Evolutionary conservation across 2,113 vertebrate genomes (phyloP).

Genomic region (Petaurus breviceps): DNA sequence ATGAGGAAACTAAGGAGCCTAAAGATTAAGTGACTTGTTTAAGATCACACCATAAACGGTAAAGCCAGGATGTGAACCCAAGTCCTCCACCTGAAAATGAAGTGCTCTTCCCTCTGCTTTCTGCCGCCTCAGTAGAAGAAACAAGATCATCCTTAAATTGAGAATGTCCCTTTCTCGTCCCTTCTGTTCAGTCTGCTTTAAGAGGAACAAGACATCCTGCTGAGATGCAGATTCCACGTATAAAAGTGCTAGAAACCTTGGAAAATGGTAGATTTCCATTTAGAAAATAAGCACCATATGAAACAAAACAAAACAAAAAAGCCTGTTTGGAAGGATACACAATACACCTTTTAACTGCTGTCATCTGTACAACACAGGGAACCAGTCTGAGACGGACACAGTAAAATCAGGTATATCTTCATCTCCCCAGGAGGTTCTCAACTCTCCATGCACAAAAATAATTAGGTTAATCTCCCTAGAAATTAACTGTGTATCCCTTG

Average conservation of each 20-base stretch:
- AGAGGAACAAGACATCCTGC: not conserved
- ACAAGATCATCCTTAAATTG: not conserved
- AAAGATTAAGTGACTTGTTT: not conserved
- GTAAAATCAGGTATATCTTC: conserved; percentile 38
- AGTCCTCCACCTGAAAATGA: not conserved
- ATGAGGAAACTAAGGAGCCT: not conserved
- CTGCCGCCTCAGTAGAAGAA: not conserved
- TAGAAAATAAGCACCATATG: not conserved
- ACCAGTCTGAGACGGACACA: conserved; percentile 34
- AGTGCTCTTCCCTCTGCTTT: not conserved
- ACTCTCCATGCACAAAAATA: conserved; percentile 17
- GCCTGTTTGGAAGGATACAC: not conserved
- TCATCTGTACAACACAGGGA: not conserved
- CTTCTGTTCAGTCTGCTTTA: not conserved
- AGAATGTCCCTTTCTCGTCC: not conserved
- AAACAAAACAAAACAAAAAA: conserved; percentile 10
- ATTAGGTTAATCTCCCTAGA: conserved; percentile 38
- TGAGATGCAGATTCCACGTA: not conserved
- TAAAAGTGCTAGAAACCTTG: not conserved
- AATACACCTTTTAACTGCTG: not conserved
- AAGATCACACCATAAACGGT: not conserved
- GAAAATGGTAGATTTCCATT: not conserved
- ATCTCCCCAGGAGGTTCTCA: conserved; percentile 22
- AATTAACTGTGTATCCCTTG: conserved; percentile 12
- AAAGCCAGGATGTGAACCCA: not conserved